Evolutionary conservation across 2,888 invertebrate genomes (phyloP).

Genomic region (Malacosoma neustria): DNA sequence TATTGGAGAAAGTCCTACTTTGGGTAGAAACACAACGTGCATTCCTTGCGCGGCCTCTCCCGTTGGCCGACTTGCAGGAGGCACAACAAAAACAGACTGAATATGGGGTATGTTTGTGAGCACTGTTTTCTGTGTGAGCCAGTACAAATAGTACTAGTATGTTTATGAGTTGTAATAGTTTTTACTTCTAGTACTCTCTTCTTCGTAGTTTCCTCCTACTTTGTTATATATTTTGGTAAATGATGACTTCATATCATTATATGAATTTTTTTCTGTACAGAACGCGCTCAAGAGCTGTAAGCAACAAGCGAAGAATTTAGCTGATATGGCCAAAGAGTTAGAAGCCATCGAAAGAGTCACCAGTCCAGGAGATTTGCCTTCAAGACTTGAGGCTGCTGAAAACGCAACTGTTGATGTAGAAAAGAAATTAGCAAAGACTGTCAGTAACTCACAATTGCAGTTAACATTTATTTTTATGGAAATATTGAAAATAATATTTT

Average conservation of each 20-base stretch:
- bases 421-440: conserved; percentile 88
- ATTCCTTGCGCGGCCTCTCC: conserved; percentile 86
- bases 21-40: conserved; percentile 89
- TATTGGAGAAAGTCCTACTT: conserved; percentile 86
- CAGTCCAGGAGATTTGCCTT: conserved; percentile 88
- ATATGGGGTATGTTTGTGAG: conserved; percentile 84
- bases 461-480: neutral
- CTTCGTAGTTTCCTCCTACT: no score
- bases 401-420: conserved; percentile 90
- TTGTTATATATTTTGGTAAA: no score
- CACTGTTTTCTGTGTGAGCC: no score
- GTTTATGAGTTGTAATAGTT: neutral
- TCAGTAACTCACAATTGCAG: conserved; percentile 46
- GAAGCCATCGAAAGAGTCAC: conserved; percentile 89
- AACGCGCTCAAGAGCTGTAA: conserved; percentile 92
- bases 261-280: conserved; percentile 55
- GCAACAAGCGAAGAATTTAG: conserved; percentile 88
- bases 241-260: neutral
- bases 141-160: no score
- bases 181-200: no score
- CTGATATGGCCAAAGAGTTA: conserved; percentile 93
- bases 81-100: conserved; percentile 90
- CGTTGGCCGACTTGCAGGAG: conserved; percentile 85
- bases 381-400: conserved; percentile 90
- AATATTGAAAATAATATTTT: neutral